Evolutionary conservation across 2,113 vertebrate genomes (phyloP).

Genomic region (Leptobrachium ailaonicum): DNA sequence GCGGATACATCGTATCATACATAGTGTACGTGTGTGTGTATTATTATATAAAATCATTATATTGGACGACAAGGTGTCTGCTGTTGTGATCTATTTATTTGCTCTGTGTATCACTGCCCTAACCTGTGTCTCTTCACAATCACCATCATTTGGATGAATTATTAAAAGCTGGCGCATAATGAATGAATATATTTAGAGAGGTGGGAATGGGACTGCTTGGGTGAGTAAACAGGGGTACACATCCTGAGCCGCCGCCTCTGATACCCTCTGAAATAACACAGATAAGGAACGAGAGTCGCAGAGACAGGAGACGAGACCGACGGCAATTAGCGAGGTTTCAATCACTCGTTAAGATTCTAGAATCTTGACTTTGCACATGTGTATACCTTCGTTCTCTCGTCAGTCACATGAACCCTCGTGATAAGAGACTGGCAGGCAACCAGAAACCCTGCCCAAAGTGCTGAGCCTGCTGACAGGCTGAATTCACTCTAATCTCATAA

Average conservation of each 20-base stretch:
- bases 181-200: slow-evolving; percentile 15
- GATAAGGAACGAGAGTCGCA: slow-evolving; percentile 36
- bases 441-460: slow-evolving; percentile 29
- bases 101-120: no score
- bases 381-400: slow-evolving; percentile 36
- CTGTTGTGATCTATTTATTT: no score
- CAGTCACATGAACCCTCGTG: slow-evolving; percentile 43
- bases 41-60: no score
- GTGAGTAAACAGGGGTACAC: slow-evolving; percentile 3
- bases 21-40: no score
- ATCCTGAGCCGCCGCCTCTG: not conserved
- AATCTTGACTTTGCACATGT: slow-evolving; percentile 40
- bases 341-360: slow-evolving; percentile 15
- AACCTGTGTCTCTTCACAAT: no score
- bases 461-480: slow-evolving; percentile 44
- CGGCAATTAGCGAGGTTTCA: slow-evolving; percentile 22
- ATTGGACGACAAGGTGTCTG: no score
- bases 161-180: slow-evolving; percentile 15
- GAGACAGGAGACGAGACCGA: not conserved
- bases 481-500: slow-evolving; percentile 48
- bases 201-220: slow-evolving; percentile 2
- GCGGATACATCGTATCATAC: no score
- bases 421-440: slow-evolving; percentile 49
- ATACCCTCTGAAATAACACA: slow-evolving; percentile 34
- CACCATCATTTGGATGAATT: not conserved